phyloP scores from a whole-genome alignment of 2,797 vertebrate species.

The Chelonia mydas region DNA sequence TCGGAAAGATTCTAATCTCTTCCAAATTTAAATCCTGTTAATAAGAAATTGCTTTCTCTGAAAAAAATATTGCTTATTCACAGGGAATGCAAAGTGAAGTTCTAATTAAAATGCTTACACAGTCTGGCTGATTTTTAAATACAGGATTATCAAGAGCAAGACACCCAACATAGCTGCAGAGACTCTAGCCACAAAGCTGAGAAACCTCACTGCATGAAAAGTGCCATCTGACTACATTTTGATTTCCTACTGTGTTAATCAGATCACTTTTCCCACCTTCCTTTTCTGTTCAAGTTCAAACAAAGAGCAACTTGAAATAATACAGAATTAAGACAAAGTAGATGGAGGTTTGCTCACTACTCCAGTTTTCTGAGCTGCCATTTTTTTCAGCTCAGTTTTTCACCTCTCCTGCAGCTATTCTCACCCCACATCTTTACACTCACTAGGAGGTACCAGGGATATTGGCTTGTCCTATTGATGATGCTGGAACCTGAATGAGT shows the following conservation, averaged over 20 bases:
- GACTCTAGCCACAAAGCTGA: background rate
- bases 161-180: background rate
- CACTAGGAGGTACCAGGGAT: background rate
- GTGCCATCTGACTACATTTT: background rate
- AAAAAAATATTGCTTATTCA: background rate
- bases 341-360: background rate
- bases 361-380: background rate
- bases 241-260: background rate
- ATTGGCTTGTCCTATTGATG: background rate
- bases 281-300: background rate
- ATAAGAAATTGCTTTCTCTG: background rate
- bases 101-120: conserved; percentile 26
- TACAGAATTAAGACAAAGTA: background rate
- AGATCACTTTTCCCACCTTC: background rate
- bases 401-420: background rate
- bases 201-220: background rate
- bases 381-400: background rate
- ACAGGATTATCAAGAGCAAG: conserved; percentile 1
- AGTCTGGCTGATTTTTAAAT: conserved; percentile 52
- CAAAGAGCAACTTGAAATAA: background rate
- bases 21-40: background rate
- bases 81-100: background rate
- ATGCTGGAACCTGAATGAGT: background rate
- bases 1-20: conserved; percentile 21
- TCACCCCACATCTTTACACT: background rate